Evolutionary conservation across 2,888 invertebrate genomes (phyloP), one percentile per base, ranked within the genome.

Genomic region (Fabriciana adippe): DNA sequence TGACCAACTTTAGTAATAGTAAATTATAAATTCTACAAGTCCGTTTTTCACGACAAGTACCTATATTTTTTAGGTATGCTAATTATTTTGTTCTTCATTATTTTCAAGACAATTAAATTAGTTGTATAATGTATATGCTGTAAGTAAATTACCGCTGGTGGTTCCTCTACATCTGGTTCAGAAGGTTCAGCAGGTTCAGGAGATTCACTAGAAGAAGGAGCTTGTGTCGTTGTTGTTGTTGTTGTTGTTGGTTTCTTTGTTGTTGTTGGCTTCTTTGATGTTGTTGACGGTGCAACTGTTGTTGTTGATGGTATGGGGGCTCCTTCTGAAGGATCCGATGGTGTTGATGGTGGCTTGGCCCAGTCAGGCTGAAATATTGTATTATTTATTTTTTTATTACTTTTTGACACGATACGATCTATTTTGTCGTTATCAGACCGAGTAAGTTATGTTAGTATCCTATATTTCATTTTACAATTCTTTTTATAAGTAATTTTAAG

Each of bases 321-420:
- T 50, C 93, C 86, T 78, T 94, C 93, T 35, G 93, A 86, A 26
- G 93, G 90, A 78, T 93, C 93, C 13, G 89, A 78, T 18, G 94
- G 91, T 4, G 96, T 96, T 71, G 96, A 95, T 68, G 96, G 96
- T 16, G 97, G 96, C 71, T 94, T 93, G 55, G 96, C 96, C 97
- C 97, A 97, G 81, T 96, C 96, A 76, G 96, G 96, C 96, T 96
- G 79, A 53, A 87, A 79, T 78, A 78, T 56, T 64, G 16, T 57
- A 45, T 48, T 41, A 54, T 55, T 55, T 31, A 61, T 41, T 41
- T 8, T 6, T 41, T 41, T 8, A 35, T 55, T 31, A 61, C 8
- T 41, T 1, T 11, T 41, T 41, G 35, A 35, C 35, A 35, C 35
- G 35, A 35, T 6, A 35, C 8, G 35, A 6, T 35, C 8, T 31